phyloP scores from a whole-genome alignment of 1,140 invertebrate species.

The Cherax quadricarinatus region DNA sequence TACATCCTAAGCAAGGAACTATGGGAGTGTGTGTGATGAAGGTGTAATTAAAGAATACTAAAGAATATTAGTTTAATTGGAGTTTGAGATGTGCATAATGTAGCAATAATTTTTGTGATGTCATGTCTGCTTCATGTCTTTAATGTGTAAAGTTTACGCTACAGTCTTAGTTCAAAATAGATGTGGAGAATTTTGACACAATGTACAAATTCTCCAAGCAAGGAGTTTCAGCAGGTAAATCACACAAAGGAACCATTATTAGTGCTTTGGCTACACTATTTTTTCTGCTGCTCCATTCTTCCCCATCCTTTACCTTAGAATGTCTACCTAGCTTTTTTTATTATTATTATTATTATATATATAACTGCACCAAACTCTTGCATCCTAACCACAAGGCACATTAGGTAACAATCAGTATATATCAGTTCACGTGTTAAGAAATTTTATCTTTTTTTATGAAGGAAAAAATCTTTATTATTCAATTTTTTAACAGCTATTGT shows the following conservation, averaged over 20 bases:
- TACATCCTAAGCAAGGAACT: background rate
- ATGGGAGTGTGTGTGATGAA: slow-evolving; percentile 37
- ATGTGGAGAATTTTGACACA: background rate
- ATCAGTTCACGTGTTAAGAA: background rate
- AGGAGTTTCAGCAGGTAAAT: slow-evolving; percentile 29
- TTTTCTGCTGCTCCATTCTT: slow-evolving; percentile 17
- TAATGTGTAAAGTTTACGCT: background rate
- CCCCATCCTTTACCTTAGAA: slow-evolving; percentile 1
- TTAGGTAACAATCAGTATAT: background rate
- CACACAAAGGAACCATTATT: slow-evolving; percentile 16
- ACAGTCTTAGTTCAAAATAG: background rate
- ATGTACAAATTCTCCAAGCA: slow-evolving; percentile 41
- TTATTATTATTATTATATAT: no score
- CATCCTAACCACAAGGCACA: slow-evolving; percentile 39
- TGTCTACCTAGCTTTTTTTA: slow-evolving; percentile 48
- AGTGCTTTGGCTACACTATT: slow-evolving; percentile 29
- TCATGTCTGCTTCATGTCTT: slow-evolving; percentile 11
- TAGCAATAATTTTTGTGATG: background rate
- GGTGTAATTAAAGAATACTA: slow-evolving; percentile 3
- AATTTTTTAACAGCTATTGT: no score
- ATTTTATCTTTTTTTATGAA: background rate
- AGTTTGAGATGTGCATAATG: background rate
- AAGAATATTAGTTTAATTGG: background rate
- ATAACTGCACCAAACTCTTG: slow-evolving; percentile 44
- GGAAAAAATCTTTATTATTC: no score